These are phyloP conservation scores for Centropyge bicolor DNA, from an alignment of 2,797 vertebrate species.

Conservation along the genomic window DNA sequence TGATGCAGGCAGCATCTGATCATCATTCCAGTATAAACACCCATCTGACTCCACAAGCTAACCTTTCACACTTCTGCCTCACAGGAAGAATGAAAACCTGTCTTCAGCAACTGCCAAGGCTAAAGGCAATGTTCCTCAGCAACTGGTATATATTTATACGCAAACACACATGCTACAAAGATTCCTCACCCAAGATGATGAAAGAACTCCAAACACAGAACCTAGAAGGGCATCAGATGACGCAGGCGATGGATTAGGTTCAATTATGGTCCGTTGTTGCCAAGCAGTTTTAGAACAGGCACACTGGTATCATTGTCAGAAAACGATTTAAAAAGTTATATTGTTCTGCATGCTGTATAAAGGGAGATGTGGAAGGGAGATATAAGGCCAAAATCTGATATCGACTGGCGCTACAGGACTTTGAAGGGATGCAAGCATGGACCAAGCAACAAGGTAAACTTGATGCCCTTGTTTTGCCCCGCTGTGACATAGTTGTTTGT, in stretches of 20 bases:
- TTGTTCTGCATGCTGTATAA: constrained; percentile 46
- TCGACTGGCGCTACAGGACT: constrained; percentile 12
- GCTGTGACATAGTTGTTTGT: constrained; percentile 15
- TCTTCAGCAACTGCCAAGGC: constrained; percentile 75
- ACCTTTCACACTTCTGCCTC: constrained; percentile 78
- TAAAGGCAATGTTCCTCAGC: constrained; percentile 72
- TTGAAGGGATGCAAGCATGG: constrained; percentile 9
- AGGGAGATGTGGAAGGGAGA: constrained; percentile 7
- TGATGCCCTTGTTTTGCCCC: constrained; percentile 14
- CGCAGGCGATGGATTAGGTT: constrained; percentile 67
- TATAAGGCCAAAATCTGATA: constrained; percentile 43
- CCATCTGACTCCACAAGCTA: constrained; percentile 73
- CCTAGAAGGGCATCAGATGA: constrained; percentile 74
- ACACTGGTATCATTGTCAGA: constrained; percentile 51
- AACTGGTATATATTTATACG: constrained; percentile 81
- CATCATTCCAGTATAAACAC: constrained; percentile 77
- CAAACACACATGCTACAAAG: constrained; percentile 80
- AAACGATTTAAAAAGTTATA: constrained; percentile 50
- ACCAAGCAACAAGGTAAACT: constrained; percentile 18
- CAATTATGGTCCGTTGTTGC: constrained; percentile 73
- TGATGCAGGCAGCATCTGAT: constrained; percentile 77
- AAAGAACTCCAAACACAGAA: constrained; percentile 76
- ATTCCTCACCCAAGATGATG: constrained; percentile 73
- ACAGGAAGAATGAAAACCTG: constrained; percentile 79
- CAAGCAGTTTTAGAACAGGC: constrained; percentile 68